These are phyloP conservation scores for Synanthedon vespiformis DNA, from an alignment of 2,888 invertebrate genomes.

Conservation along the genomic window DNA sequence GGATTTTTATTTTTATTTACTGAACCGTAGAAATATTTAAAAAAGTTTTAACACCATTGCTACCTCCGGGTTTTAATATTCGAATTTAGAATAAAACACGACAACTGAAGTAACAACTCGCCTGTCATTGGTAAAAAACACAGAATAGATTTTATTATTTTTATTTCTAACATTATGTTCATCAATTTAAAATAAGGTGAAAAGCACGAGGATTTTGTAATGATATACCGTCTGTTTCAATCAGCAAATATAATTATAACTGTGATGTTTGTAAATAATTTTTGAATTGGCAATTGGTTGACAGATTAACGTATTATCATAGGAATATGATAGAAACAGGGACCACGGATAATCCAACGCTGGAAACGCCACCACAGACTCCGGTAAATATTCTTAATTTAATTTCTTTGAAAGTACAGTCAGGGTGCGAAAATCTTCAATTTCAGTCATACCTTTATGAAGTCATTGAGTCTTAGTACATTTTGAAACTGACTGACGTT, in stretches of 20 bases:
- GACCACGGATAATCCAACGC: slow-evolving; percentile 40
- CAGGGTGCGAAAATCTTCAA: no score
- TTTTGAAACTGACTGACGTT: no score
- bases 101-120: slow-evolving; percentile 33
- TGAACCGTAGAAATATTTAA: no score
- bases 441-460: no score
- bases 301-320: slow-evolving; percentile 24
- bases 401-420: background rate
- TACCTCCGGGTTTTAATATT: slow-evolving; percentile 12
- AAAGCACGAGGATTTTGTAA: background rate
- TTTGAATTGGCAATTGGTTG: slow-evolving; percentile 3
- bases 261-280: background rate
- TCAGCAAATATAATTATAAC: background rate
- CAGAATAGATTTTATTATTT: slow-evolving; percentile 51
- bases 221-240: background rate
- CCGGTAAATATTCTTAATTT: slow-evolving; percentile 14
- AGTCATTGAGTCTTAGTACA: no score
- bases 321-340: slow-evolving; percentile 51
- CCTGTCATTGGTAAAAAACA: slow-evolving; percentile 48
- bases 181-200: slow-evolving; percentile 48
- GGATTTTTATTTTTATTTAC: no score
- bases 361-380: slow-evolving; percentile 21
- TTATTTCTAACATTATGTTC: slow-evolving; percentile 49
- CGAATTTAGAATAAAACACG: slow-evolving; percentile 35
- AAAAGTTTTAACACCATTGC: no score